Base-by-base conservation (phyloP, 1,140 invertebrate species). In the Brachionus calyciflorus region DNA sequence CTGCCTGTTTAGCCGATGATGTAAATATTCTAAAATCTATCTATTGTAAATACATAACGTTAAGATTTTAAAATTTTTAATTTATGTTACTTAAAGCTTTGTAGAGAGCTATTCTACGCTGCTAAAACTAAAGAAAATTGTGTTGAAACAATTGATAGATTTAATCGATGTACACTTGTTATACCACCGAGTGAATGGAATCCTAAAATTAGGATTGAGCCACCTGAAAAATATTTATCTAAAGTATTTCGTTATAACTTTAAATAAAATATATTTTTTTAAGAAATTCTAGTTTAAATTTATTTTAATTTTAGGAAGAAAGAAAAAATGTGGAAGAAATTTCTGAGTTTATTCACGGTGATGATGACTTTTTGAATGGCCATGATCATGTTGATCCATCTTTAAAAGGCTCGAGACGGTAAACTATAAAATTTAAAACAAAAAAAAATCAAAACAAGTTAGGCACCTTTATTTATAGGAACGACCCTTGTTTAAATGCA, bases 181-280 rank as follows among this genome's bases (percentile, higher is more conserved):
- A 80, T 86, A 33, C 85, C 86, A 46, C 84, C 86, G 26, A 81
- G 80, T 44, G 84, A 82, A 76, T 87, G 85, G 82, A 81, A 83
- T 78, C 80, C 85, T 9, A 79, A 77, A 21, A 83, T 83, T 46
- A 57, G 82, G 41, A 80, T 84, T 51, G 83, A 84, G 73, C 83
- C 83, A 21, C 83, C 82, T 7, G 77, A 69, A 6, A 73, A 81
- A 55, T 78, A 78, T 37, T 77, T 79, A 24, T 77, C 80, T 37
- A 80, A 81, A 73, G 81, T 21, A n/a, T 9, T 37, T 37, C 33
- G 1, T 40, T 63, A 7, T 33, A n/a, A 2, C 14, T n/a, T n/a
- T 17, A 30, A 57, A 49, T 14, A 37, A 37, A 37, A 37, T 37
- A n/a, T 2, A 41, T 78, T 60, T 1, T 24, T 40, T 30, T 14